These are phyloP conservation scores for Taphrorychus bicolor DNA, from an alignment of 2,888 invertebrate genomes.

Conservation along the genomic window DNA sequence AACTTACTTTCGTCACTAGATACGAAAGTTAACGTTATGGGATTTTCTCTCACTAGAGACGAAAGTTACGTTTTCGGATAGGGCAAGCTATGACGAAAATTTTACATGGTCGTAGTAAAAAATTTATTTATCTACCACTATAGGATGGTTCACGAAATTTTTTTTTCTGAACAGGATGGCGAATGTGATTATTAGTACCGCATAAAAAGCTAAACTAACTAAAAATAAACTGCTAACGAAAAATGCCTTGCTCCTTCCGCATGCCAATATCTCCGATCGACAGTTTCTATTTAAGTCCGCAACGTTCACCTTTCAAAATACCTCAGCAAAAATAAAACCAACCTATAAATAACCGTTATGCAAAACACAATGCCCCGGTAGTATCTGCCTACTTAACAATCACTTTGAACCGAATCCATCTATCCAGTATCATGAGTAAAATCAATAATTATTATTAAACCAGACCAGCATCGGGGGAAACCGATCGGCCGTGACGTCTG, in stretches of 20 bases:
- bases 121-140: too few relatives aligned
- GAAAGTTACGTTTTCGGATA: too few relatives aligned
- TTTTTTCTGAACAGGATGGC: too few relatives aligned
- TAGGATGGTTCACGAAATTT: too few relatives aligned
- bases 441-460: slow-evolving; percentile 1
- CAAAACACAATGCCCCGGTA: not conserved
- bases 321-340: too few relatives aligned
- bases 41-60: too few relatives aligned
- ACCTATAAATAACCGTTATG: not conserved
- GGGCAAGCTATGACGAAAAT: too few relatives aligned
- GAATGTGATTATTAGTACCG: too few relatives aligned
- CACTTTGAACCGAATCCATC: slow-evolving; percentile 1
- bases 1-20: too few relatives aligned
- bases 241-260: not conserved
- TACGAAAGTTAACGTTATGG: too few relatives aligned
- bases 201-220: not conserved
- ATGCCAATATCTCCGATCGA: not conserved
- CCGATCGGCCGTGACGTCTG: not conserved
- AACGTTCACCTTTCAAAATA: not conserved
- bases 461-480: not conserved
- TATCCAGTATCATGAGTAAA: not conserved
- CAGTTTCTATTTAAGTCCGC: not conserved
- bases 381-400: not conserved
- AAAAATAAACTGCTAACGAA: slow-evolving; percentile 2
- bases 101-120: too few relatives aligned